Conservation (phyloP, 1,140 invertebrate genomes). For the Zaprionus lachaisei region DNA sequence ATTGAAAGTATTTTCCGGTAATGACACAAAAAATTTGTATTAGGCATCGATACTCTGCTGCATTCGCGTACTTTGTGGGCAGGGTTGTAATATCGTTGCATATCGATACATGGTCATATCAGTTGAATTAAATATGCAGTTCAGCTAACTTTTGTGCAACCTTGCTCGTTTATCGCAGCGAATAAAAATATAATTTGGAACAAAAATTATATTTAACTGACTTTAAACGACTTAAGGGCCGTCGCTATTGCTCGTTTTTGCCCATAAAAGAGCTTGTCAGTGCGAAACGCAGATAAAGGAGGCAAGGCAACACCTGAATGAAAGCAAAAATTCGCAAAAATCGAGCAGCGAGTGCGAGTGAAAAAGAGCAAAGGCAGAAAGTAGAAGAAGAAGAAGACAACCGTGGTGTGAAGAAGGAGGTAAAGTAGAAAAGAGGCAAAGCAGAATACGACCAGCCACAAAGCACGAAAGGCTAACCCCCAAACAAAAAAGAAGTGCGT, state of each 20-base stretch:
- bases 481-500: slow-evolving; percentile 58
- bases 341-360: slow-evolving; percentile 51
- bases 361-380: slow-evolving; percentile 51
- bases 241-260: slow-evolving; percentile 38
- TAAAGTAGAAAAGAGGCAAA: slow-evolving; percentile 35
- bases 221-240: slow-evolving; percentile 41
- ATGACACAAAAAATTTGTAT: not conserved
- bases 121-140: slow-evolving; percentile 53
- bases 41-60: not conserved
- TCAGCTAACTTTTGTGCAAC: slow-evolving; percentile 53
- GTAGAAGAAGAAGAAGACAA: slow-evolving; percentile 42
- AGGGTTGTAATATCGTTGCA: slow-evolving; percentile 10
- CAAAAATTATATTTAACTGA: slow-evolving; percentile 45
- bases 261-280: slow-evolving; percentile 27
- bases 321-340: slow-evolving; percentile 54
- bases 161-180: slow-evolving; percentile 54
- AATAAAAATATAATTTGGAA: slow-evolving; percentile 56
- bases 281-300: slow-evolving; percentile 25
- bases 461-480: slow-evolving; percentile 59
- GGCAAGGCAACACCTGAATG: slow-evolving; percentile 46
- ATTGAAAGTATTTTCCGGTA: not conserved
- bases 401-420: slow-evolving; percentile 13
- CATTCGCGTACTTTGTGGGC: not conserved
- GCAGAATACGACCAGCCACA: slow-evolving; percentile 56
- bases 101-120: slow-evolving; percentile 31